These are phyloP conservation scores for Hemicordylus capensis DNA, from an alignment of 2,113 vertebrate species.

Conservation along the genomic window DNA sequence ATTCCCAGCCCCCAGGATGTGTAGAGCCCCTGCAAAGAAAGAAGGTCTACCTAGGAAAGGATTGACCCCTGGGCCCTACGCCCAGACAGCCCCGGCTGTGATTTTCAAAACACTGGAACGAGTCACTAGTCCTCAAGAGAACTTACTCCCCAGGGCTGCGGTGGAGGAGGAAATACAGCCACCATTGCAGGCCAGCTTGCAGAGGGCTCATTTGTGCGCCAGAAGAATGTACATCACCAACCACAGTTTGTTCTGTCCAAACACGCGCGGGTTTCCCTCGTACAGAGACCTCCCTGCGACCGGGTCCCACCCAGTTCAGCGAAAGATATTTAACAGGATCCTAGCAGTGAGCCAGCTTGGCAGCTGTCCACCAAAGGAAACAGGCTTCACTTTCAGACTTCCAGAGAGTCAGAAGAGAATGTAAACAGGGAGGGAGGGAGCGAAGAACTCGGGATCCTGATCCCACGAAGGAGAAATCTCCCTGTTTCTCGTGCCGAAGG, in stretches of 20 bases:
- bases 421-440: not conserved
- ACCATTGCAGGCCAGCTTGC: no score
- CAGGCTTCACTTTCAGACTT: not conserved
- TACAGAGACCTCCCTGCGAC: not conserved
- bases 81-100: not conserved
- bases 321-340: not conserved
- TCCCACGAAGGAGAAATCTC: not conserved
- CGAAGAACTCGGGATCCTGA: not conserved
- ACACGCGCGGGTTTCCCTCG: constrained; percentile 1
- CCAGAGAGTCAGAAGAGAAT: not conserved
- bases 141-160: not conserved
- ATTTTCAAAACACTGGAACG: not conserved
- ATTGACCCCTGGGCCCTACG: not conserved
- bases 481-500: not conserved
- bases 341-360: not conserved
- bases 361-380: not conserved
- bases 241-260: not conserved
- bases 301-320: not conserved
- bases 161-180: not conserved
- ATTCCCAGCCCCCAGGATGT: not conserved
- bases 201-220: not conserved
- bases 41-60: not conserved
- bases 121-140: not conserved
- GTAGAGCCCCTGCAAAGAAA: not conserved
- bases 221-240: not conserved